phyloP scores from a whole-genome alignment of 2,888 invertebrate species.

The Odontomyia ornata region DNA sequence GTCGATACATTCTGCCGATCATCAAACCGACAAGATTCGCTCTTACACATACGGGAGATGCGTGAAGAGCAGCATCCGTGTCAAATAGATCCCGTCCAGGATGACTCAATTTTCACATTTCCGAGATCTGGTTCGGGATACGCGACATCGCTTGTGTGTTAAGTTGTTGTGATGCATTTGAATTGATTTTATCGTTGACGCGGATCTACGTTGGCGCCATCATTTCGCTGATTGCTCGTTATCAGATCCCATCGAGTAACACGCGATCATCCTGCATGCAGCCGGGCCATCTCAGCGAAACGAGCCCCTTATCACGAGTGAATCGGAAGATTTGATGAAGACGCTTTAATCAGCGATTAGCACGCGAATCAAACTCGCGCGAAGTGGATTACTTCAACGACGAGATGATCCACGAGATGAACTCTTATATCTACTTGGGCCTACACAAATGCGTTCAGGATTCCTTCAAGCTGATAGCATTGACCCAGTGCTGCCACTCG shows the following conservation, averaged over 20 bases:
- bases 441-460: constrained; percentile 25
- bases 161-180: constrained; percentile 35
- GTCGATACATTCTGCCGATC: not conserved
- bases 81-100: not conserved
- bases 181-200: constrained; percentile 38
- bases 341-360: constrained; percentile 42
- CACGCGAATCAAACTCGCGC: constrained; percentile 33
- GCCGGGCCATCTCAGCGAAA: not conserved
- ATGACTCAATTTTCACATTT: constrained; percentile 29
- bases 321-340: constrained; percentile 29
- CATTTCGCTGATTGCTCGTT: constrained; percentile 30
- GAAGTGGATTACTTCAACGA: not conserved
- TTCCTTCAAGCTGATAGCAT: not conserved
- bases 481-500: constrained; percentile 2
- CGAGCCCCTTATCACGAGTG: constrained; percentile 10
- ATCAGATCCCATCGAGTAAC: constrained; percentile 28
- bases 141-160: not conserved
- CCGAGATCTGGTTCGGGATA: not conserved
- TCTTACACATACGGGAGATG: not conserved
- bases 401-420: constrained; percentile 4
- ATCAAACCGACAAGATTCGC: not conserved
- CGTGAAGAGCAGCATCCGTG: constrained; percentile 1
- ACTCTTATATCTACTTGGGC: not conserved
- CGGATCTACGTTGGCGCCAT: constrained; percentile 45
- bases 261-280: constrained; percentile 27